A percentile compares a stretch with the other conserved stretches of the same genome.
Conservation (phyloP, 2,113 vertebrate species). For the Vidua macroura region DNA sequence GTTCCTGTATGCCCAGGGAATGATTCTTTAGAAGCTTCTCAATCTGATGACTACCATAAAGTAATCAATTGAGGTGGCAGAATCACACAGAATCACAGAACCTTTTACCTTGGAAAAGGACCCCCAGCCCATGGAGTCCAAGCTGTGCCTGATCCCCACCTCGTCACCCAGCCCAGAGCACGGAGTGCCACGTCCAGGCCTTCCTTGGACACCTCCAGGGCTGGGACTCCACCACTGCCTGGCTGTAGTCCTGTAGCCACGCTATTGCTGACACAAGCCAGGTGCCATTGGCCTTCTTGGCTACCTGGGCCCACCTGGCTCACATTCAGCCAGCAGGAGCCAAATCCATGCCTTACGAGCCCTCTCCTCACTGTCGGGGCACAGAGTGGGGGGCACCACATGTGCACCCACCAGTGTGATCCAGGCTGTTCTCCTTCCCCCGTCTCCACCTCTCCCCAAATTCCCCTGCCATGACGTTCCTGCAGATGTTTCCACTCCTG, state of each 20-base stretch:
- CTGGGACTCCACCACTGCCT: neutral
- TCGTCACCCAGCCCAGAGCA: neutral
- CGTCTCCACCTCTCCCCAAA: neutral
- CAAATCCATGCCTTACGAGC: neutral
- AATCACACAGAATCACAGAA: neutral
- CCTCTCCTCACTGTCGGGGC: neutral
- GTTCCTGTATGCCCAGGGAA: neutral
- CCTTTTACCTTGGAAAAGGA: neutral
- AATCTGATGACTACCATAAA: neutral
- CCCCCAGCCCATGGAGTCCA: neutral
- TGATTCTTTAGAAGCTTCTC: neutral
- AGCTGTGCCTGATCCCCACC: neutral
- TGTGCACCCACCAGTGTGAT: neutral
- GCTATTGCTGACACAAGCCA: neutral
- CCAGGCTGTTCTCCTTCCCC: neutral
- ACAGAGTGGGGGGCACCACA: neutral
- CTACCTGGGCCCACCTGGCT: neutral
- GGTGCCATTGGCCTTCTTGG: neutral
- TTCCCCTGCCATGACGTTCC: neutral
- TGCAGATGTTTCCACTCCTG: neutral
- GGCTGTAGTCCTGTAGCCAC: neutral
- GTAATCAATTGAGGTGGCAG: neutral
- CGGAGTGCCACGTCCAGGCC: fast-evolving
- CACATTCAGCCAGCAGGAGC: neutral
- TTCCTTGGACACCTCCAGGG: neutral